These are phyloP conservation scores for Blastobasis lacticolella DNA, from an alignment of 2,888 invertebrate genomes.

Conservation along the genomic window DNA sequence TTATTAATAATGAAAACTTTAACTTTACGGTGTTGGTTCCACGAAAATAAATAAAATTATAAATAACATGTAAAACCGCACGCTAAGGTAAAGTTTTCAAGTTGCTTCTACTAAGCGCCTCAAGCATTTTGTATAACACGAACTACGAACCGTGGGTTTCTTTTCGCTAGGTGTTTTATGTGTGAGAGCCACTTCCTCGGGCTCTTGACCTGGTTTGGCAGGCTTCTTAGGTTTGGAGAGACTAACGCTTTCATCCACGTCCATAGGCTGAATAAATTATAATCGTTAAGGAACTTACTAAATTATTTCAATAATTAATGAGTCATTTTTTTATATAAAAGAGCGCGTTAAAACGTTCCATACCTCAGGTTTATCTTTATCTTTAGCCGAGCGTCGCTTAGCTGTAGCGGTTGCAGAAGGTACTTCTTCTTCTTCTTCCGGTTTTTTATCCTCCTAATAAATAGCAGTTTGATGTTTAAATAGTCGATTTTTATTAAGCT, in stretches of 20 bases:
- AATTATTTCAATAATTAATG: neutral
- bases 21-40: neutral
- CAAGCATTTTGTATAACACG: too few species aligned
- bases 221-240: slow-evolving; percentile 54
- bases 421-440: slow-evolving; percentile 47
- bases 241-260: slow-evolving; percentile 63
- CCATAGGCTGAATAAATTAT: slow-evolving; percentile 33
- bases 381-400: slow-evolving; percentile 60
- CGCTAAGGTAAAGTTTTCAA: too few species aligned
- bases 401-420: slow-evolving; percentile 52
- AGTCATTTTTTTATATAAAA: neutral
- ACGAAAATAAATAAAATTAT: too few species aligned
- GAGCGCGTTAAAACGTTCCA: neutral
- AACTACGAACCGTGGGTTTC: slow-evolving; percentile 57
- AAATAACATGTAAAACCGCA: too few species aligned
- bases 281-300: slow-evolving; percentile 13
- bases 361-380: slow-evolving; percentile 63
- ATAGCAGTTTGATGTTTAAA: slow-evolving; percentile 4
- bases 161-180: slow-evolving; percentile 67
- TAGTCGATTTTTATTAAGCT: neutral
- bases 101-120: too few species aligned
- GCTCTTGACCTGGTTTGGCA: slow-evolving; percentile 52
- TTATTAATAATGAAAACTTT: neutral
- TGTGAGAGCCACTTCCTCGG: slow-evolving; percentile 63
- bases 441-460: slow-evolving; percentile 24